Evolutionary conservation across 2,113 vertebrate genomes (phyloP).

Genomic region (Ibidorhyncha struthersii): DNA sequence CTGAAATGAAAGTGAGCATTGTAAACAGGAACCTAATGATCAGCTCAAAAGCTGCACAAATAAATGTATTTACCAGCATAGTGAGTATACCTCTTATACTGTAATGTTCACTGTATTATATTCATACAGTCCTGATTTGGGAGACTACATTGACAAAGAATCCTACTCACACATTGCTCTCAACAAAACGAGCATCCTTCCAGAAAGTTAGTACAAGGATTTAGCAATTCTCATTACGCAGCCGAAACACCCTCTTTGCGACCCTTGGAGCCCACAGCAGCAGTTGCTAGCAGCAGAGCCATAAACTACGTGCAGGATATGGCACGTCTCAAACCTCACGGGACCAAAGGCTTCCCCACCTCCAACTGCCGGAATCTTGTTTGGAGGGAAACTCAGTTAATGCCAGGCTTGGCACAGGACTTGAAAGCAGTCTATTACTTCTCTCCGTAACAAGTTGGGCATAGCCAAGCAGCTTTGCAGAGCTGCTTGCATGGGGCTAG

Average conservation of each 20-base stretch:
- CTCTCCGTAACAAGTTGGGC: not conserved
- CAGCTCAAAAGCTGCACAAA: not conserved
- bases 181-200: not conserved
- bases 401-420: not conserved
- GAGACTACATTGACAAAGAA: not conserved
- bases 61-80: not conserved
- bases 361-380: not conserved
- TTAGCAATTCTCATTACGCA: not conserved
- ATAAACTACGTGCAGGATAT: not conserved
- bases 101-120: not conserved
- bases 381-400: not conserved
- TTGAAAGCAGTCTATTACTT: not conserved
- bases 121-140: not conserved
- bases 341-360: not conserved
- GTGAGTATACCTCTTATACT: not conserved
- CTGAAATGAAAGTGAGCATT: not conserved
- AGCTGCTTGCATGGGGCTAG: not conserved
- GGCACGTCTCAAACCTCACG: accelerated
- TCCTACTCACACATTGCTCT: not conserved
- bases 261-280: not conserved
- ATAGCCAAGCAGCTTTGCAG: not conserved
- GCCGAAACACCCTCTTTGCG: not conserved
- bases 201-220: not conserved
- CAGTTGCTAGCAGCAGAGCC: not conserved
- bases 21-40: not conserved